Percentiles rank a stretch among this genome's conserved stretches.
phyloP scores from a whole-genome alignment of 1,140 invertebrate species.

The Ceratosolen fusciceps region DNA sequence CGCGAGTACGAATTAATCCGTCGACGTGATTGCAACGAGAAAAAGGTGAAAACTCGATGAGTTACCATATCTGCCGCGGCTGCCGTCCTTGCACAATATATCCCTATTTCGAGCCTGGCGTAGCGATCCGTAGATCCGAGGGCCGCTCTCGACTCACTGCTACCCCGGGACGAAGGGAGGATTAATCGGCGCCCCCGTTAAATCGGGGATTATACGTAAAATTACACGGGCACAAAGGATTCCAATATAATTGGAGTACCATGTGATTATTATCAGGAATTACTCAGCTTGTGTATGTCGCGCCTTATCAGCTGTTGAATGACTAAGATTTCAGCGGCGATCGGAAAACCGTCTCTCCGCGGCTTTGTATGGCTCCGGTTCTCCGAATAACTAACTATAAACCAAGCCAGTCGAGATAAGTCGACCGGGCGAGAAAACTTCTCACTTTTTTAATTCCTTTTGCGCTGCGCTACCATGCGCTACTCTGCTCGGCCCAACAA shows the following conservation, averaged over 20 bases:
- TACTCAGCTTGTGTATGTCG: constrained; percentile 29
- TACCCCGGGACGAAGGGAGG: too few relatives aligned
- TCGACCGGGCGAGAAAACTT: constrained; percentile 23
- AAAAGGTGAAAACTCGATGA: too few relatives aligned
- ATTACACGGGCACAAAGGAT: constrained; percentile 40
- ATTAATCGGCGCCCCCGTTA: too few relatives aligned
- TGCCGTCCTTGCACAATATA: too few relatives aligned
- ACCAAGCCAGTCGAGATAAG: constrained; percentile 26
- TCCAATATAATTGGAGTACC: constrained; percentile 45
- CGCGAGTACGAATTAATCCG: too few relatives aligned
- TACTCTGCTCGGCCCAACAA: not conserved
- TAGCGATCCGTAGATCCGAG: too few relatives aligned
- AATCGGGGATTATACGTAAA: constrained; percentile 42
- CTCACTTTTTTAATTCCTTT: constrained; percentile 27
- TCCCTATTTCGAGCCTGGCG: too few relatives aligned
- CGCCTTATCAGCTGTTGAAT: constrained; percentile 33
- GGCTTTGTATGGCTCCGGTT: constrained; percentile 30
- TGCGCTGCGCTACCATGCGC: constrained; percentile 5
- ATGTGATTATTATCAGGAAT: constrained; percentile 45
- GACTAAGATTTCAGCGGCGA: constrained; percentile 36
- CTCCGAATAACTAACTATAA: constrained; percentile 40
- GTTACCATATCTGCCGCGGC: too few relatives aligned
- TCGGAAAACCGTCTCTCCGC: constrained; percentile 27
- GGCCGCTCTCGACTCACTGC: too few relatives aligned
- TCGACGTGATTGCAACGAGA: too few relatives aligned